Conservation (phyloP, 2,888 invertebrate species). For the Andrena camellia region DNA sequence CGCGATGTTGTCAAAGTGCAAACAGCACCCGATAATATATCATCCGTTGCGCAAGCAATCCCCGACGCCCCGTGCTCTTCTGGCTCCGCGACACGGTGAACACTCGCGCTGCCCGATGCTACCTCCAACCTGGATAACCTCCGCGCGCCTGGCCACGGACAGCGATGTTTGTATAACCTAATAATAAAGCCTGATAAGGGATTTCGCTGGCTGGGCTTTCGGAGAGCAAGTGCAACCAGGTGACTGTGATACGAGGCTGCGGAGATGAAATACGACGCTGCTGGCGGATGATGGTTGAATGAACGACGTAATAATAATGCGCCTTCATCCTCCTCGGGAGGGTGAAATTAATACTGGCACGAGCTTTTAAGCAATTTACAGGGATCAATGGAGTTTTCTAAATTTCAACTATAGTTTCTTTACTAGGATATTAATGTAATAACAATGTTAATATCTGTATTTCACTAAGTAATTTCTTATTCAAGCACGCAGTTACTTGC, state of each 20-base stretch:
- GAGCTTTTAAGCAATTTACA: not conserved
- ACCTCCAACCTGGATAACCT: not conserved
- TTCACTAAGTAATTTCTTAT: no score
- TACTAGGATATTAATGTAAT: no score
- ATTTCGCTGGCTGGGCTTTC: not conserved
- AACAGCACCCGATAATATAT: conserved; percentile 85
- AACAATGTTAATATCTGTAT: no score
- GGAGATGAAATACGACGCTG: conserved; percentile 34
- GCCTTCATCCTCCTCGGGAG: not conserved
- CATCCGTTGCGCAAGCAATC: conserved; percentile 81
- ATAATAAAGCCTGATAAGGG: conserved; percentile 50
- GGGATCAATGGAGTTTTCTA: not conserved
- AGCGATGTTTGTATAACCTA: conserved; percentile 51
- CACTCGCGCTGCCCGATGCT: conserved; percentile 2
- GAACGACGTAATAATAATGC: conserved; percentile 33
- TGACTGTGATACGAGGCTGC: conserved; percentile 43
- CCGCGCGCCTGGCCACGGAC: conserved; percentile 30
- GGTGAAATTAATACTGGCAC: not conserved
- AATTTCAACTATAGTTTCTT: no score
- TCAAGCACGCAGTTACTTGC: not conserved
- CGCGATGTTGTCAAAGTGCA: conserved; percentile 85
- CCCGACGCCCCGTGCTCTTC: conserved; percentile 27
- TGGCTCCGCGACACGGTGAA: conserved; percentile 10
- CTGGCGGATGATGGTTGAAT: conserved; percentile 9
- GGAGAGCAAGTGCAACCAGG: conserved; percentile 34